Conservation (phyloP, 2,797 vertebrate species). For the Rhadinocentrus ornatus region DNA sequence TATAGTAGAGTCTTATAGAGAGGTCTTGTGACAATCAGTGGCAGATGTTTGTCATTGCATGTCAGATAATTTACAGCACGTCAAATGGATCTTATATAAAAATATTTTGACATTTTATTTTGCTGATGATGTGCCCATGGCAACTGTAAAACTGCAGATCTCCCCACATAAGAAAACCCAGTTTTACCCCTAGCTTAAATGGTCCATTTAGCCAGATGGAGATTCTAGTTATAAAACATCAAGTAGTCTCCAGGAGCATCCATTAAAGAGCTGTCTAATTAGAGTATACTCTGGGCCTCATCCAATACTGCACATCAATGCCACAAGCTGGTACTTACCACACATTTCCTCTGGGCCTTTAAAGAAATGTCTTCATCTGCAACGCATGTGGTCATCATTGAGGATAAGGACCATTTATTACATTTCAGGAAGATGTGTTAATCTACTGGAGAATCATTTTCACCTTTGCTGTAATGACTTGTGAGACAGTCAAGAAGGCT, state of each 20-base stretch:
- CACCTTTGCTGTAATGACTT: conserved; percentile 72
- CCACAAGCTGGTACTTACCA: conserved; percentile 36
- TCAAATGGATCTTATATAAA: background rate
- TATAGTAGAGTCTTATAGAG: too few species aligned
- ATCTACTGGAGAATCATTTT: conserved; percentile 71
- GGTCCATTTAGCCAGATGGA: conserved; percentile 48
- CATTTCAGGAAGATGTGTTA: conserved; percentile 63
- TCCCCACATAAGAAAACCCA: background rate
- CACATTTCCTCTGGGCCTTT: conserved; percentile 41
- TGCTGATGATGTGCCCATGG: background rate
- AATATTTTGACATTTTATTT: background rate
- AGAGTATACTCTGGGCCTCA: conserved; percentile 38
- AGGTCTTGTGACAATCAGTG: background rate
- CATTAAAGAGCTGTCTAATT: conserved; percentile 66
- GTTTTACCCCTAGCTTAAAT: conserved; percentile 15
- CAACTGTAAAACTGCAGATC: background rate
- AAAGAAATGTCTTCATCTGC: conserved; percentile 41
- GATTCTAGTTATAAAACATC: conserved; percentile 40
- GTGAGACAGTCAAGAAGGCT: conserved; percentile 67
- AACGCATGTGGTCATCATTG: conserved; percentile 57
- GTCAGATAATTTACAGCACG: background rate
- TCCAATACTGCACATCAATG: conserved; percentile 48
- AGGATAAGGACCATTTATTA: conserved; percentile 71
- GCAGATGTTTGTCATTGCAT: background rate
- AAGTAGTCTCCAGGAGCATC: conserved; percentile 44